These are phyloP conservation scores for Sebastes trivittatus DNA, from an alignment of 2,797 vertebrate species.

Conservation along the genomic window DNA sequence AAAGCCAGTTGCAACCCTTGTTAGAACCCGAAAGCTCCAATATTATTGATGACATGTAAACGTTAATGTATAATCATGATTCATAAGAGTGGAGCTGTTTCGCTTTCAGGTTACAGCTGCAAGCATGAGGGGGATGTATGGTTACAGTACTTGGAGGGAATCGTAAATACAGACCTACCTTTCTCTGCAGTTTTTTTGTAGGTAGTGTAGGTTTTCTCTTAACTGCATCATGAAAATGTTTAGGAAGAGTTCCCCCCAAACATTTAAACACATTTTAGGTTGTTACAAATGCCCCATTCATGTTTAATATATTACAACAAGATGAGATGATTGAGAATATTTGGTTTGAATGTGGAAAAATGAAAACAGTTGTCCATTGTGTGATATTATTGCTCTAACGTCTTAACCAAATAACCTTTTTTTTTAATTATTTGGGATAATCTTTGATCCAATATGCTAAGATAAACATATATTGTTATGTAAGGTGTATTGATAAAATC, in stretches of 20 bases:
- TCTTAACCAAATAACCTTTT: not conserved
- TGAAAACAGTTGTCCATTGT: not conserved
- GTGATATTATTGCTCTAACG: not conserved
- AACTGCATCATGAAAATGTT: not conserved
- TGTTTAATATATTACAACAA: not conserved
- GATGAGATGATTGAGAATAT: not conserved
- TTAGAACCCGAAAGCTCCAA: not conserved
- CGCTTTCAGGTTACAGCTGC: not conserved
- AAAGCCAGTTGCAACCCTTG: too few relatives aligned
- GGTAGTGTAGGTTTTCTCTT: not conserved
- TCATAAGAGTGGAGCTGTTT: not conserved
- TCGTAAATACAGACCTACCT: constrained; percentile 10
- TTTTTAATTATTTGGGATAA: not conserved
- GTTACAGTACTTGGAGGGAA: constrained; percentile 22
- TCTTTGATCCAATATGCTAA: not conserved
- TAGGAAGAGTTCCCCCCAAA: not conserved
- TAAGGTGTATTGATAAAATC: not conserved
- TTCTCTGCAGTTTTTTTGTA: not conserved
- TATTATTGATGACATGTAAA: not conserved
- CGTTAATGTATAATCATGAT: not conserved
- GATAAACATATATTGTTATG: not conserved
- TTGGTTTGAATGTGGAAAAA: constrained; percentile 20
- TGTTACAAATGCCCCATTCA: not conserved
- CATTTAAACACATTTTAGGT: not conserved
- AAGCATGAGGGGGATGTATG: not conserved